These are phyloP conservation scores for Oryzias celebensis DNA, from an alignment of 2,113 vertebrate genomes.

Conservation along the genomic window DNA sequence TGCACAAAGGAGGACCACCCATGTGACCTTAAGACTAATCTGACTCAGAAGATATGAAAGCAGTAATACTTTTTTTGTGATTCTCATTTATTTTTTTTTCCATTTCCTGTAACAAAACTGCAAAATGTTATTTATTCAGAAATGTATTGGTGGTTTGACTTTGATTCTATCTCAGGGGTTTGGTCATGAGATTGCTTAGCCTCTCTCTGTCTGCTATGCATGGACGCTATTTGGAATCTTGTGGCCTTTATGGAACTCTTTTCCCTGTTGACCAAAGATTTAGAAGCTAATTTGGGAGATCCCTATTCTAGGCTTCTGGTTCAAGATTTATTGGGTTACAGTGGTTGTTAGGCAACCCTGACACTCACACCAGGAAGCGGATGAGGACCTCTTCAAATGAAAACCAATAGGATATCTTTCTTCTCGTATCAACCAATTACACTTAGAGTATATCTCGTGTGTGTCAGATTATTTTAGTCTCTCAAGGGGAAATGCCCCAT, in stretches of 20 bases:
- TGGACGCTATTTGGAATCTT: constrained; percentile 43
- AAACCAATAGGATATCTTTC: constrained; percentile 36
- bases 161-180: too few relatives aligned
- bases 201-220: constrained; percentile 12
- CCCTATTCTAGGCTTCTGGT: constrained; percentile 25
- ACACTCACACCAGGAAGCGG: constrained; percentile 10
- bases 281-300: constrained; percentile 52
- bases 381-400: constrained; percentile 15
- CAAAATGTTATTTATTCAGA: too few relatives aligned
- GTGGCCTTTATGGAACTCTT: constrained; percentile 19
- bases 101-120: too few relatives aligned
- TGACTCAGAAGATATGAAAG: too few relatives aligned
- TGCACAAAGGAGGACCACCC: not conserved
- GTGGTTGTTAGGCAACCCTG: constrained; percentile 41
- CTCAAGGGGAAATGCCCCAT: not conserved
- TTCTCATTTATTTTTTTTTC: too few relatives aligned
- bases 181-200: not conserved
- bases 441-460: constrained; percentile 10
- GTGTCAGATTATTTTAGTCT: constrained; percentile 16
- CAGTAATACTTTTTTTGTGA: too few relatives aligned
- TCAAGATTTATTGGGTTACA: constrained; percentile 26
- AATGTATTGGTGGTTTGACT: too few relatives aligned
- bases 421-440: constrained; percentile 15
- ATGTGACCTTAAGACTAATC: not conserved
- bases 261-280: constrained; percentile 23